Conservation (phyloP, 2,797 vertebrate genomes). For the Crenichthys baileyi region DNA sequence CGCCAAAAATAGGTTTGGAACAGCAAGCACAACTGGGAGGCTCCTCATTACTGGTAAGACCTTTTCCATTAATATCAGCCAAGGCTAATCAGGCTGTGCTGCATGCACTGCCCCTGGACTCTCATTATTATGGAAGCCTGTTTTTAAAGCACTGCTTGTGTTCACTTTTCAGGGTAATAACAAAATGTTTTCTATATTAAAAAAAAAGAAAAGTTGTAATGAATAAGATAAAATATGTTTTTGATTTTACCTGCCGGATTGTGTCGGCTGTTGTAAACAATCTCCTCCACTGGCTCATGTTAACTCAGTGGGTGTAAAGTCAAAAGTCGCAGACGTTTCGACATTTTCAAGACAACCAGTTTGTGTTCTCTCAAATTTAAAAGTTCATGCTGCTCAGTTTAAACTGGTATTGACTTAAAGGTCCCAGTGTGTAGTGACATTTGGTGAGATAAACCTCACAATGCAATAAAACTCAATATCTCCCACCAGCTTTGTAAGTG, state of each 20-base stretch:
- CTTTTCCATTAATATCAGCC: not conserved
- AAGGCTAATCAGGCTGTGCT: not conserved
- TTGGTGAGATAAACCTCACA: not conserved
- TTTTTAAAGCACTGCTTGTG: not conserved
- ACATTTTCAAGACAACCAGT: not conserved
- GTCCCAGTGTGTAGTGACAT: not conserved
- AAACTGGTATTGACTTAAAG: not conserved
- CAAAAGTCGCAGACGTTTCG: not conserved
- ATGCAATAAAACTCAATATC: not conserved
- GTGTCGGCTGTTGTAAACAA: not conserved
- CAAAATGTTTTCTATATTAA: not conserved
- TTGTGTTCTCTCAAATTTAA: not conserved
- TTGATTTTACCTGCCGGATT: not conserved
- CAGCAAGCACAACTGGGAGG: conserved; percentile 86
- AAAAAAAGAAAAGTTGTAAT: not conserved
- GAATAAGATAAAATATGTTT: not conserved
- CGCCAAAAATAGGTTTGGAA: conserved; percentile 93
- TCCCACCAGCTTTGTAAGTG: not conserved
- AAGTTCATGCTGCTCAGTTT: not conserved
- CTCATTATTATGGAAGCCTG: not conserved
- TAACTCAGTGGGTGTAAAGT: not conserved
- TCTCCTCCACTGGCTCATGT: not conserved
- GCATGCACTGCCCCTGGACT: not conserved
- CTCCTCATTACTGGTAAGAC: conserved; percentile 89
- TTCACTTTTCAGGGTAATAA: not conserved